Evolutionary conservation across 2,888 invertebrate species (phyloP).

Genomic region (Bombylius major): DNA sequence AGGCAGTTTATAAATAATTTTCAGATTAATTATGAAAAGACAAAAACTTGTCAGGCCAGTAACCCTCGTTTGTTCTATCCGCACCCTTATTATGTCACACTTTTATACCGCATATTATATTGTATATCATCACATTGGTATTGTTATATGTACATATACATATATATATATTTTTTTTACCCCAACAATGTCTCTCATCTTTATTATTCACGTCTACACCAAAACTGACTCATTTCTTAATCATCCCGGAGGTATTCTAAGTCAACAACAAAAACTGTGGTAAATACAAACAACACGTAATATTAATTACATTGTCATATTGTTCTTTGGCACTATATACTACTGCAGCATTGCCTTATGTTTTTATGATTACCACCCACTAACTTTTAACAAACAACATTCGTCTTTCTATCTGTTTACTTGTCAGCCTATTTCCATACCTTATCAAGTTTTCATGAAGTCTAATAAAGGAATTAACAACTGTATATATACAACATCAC

Average conservation of each 20-base stretch:
- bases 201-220: not conserved
- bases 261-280: not conserved
- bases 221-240: not conserved
- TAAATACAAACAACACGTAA: slow-evolving; percentile 10
- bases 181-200: too few species aligned
- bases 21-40: slow-evolving; percentile 10
- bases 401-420: too few species aligned
- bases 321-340: slow-evolving; percentile 9
- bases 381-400: too few species aligned
- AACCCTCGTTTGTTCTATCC: slow-evolving; percentile 5
- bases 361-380: too few species aligned
- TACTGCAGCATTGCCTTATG: too few species aligned
- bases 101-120: not conserved
- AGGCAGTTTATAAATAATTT: slow-evolving; percentile 8
- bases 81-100: not conserved
- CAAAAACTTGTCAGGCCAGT: slow-evolving; percentile 5
- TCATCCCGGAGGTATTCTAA: not conserved
- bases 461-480: too few species aligned
- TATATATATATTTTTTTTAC: too few species aligned
- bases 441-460: too few species aligned
- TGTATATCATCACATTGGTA: too few species aligned
- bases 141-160: too few species aligned
- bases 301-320: slow-evolving; percentile 12
- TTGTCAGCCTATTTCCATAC: too few species aligned
- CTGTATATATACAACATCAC: too few species aligned